These are phyloP conservation scores for Manacus vitellinus DNA, from an alignment of 2,113 vertebrate species.

Conservation along the genomic window DNA sequence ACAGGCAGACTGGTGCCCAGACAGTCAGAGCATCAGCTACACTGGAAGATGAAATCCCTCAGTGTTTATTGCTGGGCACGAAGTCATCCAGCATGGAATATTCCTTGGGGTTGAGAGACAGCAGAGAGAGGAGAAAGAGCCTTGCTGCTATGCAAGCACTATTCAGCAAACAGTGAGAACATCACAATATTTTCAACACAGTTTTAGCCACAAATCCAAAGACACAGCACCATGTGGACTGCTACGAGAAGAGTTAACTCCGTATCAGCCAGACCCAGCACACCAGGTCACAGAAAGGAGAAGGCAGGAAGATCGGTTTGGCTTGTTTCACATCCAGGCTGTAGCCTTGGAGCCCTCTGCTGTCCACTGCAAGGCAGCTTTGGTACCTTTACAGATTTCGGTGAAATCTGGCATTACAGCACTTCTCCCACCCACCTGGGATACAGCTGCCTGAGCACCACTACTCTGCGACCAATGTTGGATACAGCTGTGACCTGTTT, in stretches of 20 bases:
- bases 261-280: fast-evolving
- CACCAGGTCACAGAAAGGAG: not conserved
- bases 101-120: not conserved
- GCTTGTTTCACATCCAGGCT: not conserved
- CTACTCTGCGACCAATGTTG: not conserved
- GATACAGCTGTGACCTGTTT: not conserved
- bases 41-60: not conserved
- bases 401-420: not conserved
- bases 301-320: not conserved
- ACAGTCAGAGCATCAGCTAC: not conserved
- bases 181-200: not conserved
- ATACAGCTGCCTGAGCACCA: not conserved
- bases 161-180: not conserved
- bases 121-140: not conserved
- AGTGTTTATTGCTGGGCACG: not conserved
- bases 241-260: not conserved
- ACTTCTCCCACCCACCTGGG: not conserved
- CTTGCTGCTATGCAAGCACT: not conserved
- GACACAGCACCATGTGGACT: not conserved
- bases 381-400: fast-evolving
- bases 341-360: not conserved
- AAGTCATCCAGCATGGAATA: not conserved
- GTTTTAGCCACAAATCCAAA: not conserved
- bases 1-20: not conserved
- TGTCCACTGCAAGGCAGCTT: not conserved